phyloP scores from a whole-genome alignment of 1,140 invertebrate species.

The Dysdera silvatica region DNA sequence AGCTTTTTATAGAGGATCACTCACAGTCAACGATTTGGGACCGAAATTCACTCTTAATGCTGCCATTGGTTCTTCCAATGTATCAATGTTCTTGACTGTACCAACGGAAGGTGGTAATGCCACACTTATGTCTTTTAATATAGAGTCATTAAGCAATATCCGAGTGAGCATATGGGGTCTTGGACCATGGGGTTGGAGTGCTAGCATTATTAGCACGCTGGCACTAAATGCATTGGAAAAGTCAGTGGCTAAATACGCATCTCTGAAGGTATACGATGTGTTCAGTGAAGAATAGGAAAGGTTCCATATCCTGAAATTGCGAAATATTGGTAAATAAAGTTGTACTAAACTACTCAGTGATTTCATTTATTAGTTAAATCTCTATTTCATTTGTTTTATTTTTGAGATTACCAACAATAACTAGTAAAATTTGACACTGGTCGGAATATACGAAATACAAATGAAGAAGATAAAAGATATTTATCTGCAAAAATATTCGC shows the following conservation, averaged over 20 bases:
- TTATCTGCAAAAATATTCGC: no score
- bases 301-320: constrained; percentile 2
- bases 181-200: constrained; percentile 13
- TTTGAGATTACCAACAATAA: no score
- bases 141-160: constrained; percentile 8
- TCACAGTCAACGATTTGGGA: constrained; percentile 8
- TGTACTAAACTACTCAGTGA: no score
- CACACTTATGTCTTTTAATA: constrained; percentile 10
- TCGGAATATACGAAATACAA: no score
- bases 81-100: constrained; percentile 8
- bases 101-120: constrained; percentile 15
- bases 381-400: no score
- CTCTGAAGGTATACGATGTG: neutral
- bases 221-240: constrained; percentile 18
- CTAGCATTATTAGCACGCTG: constrained; percentile 14
- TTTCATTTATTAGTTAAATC: no score
- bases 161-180: constrained; percentile 11
- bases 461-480: no score
- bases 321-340: no score
- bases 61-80: constrained; percentile 14
- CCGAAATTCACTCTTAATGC: constrained; percentile 5
- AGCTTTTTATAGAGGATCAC: constrained; percentile 9
- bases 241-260: constrained; percentile 12
- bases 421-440: no score
- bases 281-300: constrained; percentile 18